phyloP scores from a whole-genome alignment of 2,797 vertebrate genomes.

The Crax fasciolata region DNA sequence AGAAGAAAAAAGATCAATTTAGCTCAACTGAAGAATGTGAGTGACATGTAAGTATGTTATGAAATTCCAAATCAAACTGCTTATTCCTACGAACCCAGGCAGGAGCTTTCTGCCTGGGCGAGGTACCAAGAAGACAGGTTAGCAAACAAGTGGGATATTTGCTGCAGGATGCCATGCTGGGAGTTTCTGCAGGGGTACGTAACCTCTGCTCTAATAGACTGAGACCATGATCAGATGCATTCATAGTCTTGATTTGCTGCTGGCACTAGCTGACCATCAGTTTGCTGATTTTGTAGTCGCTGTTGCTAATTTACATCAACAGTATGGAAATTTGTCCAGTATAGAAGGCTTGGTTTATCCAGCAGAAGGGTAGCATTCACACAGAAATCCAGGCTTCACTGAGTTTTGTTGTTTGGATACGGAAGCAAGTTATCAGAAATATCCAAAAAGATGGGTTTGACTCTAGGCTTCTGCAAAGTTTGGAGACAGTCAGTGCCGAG shows the following conservation, averaged over 20 bases:
- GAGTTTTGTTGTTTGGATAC: not conserved
- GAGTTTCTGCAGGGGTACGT: not conserved
- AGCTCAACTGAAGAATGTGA: slow-evolving; percentile 77
- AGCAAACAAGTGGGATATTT: slow-evolving; percentile 48
- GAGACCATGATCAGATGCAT: not conserved
- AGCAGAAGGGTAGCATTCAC: not conserved
- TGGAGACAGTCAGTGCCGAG: not conserved
- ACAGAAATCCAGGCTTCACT: not conserved
- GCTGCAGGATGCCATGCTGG: not conserved
- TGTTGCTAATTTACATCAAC: slow-evolving; percentile 5
- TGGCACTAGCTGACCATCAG: not conserved
- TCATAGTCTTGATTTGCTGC: not conserved
- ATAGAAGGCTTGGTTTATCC: not conserved
- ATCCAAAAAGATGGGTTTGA: not conserved
- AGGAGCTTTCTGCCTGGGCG: slow-evolving; percentile 31
- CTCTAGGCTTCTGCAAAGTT: not conserved
- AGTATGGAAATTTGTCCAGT: not conserved
- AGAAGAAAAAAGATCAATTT: slow-evolving; percentile 79
- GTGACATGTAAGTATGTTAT: slow-evolving; percentile 70
- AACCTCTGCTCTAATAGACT: slow-evolving; percentile 16
- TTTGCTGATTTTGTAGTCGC: not conserved
- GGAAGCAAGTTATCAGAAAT: not conserved
- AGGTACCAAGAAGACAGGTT: slow-evolving; percentile 50
- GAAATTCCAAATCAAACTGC: slow-evolving; percentile 75
- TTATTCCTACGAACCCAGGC: slow-evolving; percentile 66